phyloP scores from a whole-genome alignment of 2,797 vertebrate genomes.

The Hylomyscus alleni region DNA sequence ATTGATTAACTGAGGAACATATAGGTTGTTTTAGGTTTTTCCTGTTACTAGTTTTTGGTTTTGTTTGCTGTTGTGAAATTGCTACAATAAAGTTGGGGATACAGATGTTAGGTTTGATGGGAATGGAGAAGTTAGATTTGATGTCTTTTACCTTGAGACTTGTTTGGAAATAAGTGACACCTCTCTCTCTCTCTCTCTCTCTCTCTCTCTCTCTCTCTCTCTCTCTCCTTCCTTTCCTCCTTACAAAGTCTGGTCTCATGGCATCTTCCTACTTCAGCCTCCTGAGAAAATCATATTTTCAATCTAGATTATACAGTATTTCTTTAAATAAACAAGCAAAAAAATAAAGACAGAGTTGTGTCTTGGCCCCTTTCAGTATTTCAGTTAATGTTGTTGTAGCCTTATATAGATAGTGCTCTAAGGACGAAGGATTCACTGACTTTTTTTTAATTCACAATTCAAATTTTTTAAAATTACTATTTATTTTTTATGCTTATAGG shows the following conservation, averaged over 20 bases:
- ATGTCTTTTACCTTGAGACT: neutral
- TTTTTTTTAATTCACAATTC: neutral
- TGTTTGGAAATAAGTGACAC: neutral
- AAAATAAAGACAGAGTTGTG: neutral
- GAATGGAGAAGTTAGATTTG: neutral
- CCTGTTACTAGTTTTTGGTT: neutral
- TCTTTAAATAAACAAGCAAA: neutral
- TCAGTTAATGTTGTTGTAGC: too few relatives aligned
- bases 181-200: neutral
- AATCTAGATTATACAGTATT: neutral
- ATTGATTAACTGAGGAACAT: neutral
- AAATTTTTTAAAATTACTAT: neutral
- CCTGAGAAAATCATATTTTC: neutral
- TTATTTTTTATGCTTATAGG: neutral
- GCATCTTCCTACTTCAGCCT: neutral
- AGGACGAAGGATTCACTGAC: neutral
- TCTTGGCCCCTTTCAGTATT: too few relatives aligned
- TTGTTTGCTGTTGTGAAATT: neutral
- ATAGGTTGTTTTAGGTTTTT: neutral
- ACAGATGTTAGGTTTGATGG: slow-evolving; percentile 11
- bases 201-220: too few relatives aligned
- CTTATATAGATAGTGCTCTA: neutral
- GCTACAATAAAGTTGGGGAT: neutral
- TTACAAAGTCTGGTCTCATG: neutral
- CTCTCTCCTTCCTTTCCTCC: too few relatives aligned